Evolutionary conservation across 1,140 invertebrate species (phyloP), one percentile per base, ranked within the genome.

Genomic region (Trialeurodes vaporariorum): DNA sequence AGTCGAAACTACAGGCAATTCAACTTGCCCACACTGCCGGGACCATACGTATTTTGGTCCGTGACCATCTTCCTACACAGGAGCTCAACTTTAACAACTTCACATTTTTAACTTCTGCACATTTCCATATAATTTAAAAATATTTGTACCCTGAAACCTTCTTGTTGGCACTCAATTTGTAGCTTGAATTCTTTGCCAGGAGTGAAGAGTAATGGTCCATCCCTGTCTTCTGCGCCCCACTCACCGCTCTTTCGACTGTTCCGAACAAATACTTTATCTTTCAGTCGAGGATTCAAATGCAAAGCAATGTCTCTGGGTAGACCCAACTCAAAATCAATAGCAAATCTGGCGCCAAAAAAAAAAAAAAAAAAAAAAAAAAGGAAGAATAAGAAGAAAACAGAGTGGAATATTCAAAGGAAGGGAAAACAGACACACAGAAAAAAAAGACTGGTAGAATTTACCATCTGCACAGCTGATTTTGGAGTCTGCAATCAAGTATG

Each of bases 221-320:
- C 81, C 71, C 85, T 80, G 72, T 91, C 87, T 79, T 93, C 90
- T 2, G 81, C 75, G 23, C 87, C 84, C 90, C 90, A 93, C 70
- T 81, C 82, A 0, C 85, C 86, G 71, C 84, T 82, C 66, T 81
- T 80, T 79, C 85, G 85, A 25, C 84, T 82, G 77, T 92, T 93
- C 12, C 88, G 80, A 2, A 95, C 87, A 12, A 92, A 85, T 66
- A 81, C 77, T 72, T 80, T 81, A 71, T 90, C 86, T 72, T 82
- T 81, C 75, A 91, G 86, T 25, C 87, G 81, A 21, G 88, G 87
- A 82, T 94, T 94, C 70, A 93, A 84, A 79, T 94, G 92, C 34
- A 94, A 81, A 26, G 86, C 87, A 68, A 89, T 83, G 70, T 91
- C 87, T 64, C 84, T 81, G 60, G 84, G 59, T 80, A 75, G 66